Evolutionary conservation across 92 coral and sea anemone genomes (phyloP).

Genomic region (Galaxea fascicularis): DNA sequence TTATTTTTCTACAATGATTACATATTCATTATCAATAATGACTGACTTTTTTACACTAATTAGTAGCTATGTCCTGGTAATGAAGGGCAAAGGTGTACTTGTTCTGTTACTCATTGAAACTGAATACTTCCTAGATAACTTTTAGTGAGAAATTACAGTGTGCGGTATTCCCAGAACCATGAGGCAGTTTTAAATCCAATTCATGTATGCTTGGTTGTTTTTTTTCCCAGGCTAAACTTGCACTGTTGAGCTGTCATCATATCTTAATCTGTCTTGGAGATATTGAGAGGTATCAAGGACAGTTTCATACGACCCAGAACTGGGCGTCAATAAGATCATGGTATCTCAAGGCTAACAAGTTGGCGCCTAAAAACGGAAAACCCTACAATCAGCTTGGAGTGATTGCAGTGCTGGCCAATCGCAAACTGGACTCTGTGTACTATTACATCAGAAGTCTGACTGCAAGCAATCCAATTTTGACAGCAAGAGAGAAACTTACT

Average conservation of each 20-base stretch:
- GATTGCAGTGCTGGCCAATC: slow-evolving; percentile 95
- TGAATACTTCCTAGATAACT: too few relatives aligned
- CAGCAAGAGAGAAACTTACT: slow-evolving; percentile 89
- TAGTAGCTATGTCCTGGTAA: too few relatives aligned
- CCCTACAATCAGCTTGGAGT: slow-evolving; percentile 98
- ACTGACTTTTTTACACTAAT: not conserved
- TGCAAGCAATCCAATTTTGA: slow-evolving; percentile 89
- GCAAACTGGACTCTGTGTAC: slow-evolving; percentile 93
- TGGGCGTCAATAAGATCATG: slow-evolving; percentile 88
- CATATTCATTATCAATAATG: not conserved
- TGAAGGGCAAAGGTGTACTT: not conserved
- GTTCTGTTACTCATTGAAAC: too few relatives aligned
- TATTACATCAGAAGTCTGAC: slow-evolving; percentile 90
- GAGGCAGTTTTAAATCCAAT: not conserved
- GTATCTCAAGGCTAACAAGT: slow-evolving; percentile 92
- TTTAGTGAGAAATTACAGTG: too few relatives aligned
- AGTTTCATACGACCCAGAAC: slow-evolving; percentile 74
- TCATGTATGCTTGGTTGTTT: not conserved
- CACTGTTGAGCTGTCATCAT: slow-evolving; percentile 91
- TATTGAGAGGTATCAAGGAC: slow-evolving; percentile 86
- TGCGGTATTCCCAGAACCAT: too few relatives aligned
- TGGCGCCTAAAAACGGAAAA: slow-evolving; percentile 97
- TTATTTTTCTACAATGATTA: not conserved
- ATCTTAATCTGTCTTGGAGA: slow-evolving; percentile 94
- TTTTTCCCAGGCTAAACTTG: slow-evolving; percentile 83